Percentiles rank a stretch among this genome's conserved stretches.
Conservation (phyloP, 2,797 vertebrate species). For the Myripristis jacobus region DNA sequence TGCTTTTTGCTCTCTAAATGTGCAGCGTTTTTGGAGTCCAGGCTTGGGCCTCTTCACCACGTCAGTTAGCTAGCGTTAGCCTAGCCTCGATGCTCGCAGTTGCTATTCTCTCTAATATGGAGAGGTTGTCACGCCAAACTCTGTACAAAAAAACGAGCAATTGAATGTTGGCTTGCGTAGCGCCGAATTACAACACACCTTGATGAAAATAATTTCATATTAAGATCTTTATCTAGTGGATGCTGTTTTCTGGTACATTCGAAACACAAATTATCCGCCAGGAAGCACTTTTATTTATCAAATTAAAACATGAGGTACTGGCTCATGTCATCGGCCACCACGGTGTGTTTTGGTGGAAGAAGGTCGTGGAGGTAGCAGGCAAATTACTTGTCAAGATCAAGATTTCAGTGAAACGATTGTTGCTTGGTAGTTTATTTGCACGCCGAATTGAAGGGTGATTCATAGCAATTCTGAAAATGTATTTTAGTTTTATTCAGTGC, state of each 20-base stretch:
- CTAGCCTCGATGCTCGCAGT: too few species aligned
- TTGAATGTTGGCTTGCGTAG: too few species aligned
- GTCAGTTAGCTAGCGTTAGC: slow-evolving; percentile 54
- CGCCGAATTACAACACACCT: accelerated
- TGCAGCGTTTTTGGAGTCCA: not conserved
- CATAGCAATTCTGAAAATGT: too few species aligned
- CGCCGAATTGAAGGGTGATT: too few species aligned
- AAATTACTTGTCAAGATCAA: too few species aligned
- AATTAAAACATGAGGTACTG: not conserved
- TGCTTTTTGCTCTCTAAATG: not conserved
- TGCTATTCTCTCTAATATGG: not conserved
- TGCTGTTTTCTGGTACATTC: accelerated
- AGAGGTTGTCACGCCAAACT: not conserved
- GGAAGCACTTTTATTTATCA: not conserved
- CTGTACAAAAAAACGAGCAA: not conserved
- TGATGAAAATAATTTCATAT: too few species aligned
- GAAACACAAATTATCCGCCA: not conserved
- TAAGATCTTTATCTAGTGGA: accelerated
- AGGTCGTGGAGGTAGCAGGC: too few species aligned
- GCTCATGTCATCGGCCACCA: too few species aligned
- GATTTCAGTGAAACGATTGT: too few species aligned
- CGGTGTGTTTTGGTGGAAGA: too few species aligned
- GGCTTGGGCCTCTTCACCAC: slow-evolving; percentile 57
- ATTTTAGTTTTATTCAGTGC: too few species aligned
- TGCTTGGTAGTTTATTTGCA: too few species aligned